A percentile compares a stretch with the other conserved stretches of the same genome.
These are phyloP conservation scores for Formica selysi DNA, from an alignment of 1,140 invertebrate genomes.

Conservation along the genomic window DNA sequence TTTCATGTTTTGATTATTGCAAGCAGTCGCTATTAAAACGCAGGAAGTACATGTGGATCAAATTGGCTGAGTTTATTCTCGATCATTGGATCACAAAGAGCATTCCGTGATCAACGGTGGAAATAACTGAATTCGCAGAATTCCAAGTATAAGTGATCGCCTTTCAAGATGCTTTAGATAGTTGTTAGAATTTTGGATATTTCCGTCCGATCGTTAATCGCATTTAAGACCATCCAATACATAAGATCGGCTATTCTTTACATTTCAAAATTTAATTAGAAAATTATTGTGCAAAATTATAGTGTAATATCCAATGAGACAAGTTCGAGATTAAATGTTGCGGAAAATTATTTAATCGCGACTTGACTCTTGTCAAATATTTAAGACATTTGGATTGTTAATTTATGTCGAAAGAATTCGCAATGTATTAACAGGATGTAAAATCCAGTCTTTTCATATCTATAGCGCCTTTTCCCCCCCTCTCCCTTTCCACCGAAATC, in stretches of 20 bases:
- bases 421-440: background rate
- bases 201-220: background rate
- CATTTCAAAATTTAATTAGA: too few species aligned
- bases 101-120: slow-evolving; percentile 65
- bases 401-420: background rate
- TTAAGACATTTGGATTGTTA: background rate
- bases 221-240: too few species aligned
- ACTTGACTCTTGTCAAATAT: background rate
- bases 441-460: background rate
- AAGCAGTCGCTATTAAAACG: slow-evolving; percentile 29
- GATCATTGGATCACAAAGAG: slow-evolving; percentile 42
- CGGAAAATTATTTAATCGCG: too few species aligned
- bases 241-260: too few species aligned
- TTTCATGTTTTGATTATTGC: background rate
- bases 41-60: background rate
- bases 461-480: too few species aligned
- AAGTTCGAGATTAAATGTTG: too few species aligned
- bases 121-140: slow-evolving; percentile 56
- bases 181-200: slow-evolving; percentile 3
- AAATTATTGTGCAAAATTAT: too few species aligned
- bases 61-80: slow-evolving; percentile 61
- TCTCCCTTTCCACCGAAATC: background rate
- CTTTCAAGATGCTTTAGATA: slow-evolving; percentile 56
- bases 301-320: too few species aligned
- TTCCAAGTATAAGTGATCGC: slow-evolving; percentile 52